phyloP scores from a whole-genome alignment of 2,113 vertebrate genomes.

The Caracal caracal region DNA sequence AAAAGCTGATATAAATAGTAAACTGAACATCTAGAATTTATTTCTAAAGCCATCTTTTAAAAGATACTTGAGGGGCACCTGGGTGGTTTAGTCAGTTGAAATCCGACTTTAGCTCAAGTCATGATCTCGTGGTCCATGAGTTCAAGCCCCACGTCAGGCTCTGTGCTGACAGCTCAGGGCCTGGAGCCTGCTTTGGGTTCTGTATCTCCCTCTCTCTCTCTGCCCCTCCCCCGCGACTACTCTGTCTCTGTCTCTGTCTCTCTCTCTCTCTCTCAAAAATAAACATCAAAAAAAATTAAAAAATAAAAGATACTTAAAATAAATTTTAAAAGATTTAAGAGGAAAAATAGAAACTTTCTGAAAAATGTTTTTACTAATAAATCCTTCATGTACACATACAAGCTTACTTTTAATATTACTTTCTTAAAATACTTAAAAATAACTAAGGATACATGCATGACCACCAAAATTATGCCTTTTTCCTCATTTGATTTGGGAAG shows the following conservation, averaged over 20 bases:
- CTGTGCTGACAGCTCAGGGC: too few species aligned
- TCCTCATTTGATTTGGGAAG: neutral
- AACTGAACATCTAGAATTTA: conserved; percentile 22
- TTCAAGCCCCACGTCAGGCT: too few species aligned
- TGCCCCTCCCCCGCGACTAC: too few species aligned
- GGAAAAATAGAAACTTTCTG: neutral
- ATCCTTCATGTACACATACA: neutral
- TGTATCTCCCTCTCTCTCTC: too few species aligned
- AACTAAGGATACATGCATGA: neutral
- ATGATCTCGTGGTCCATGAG: too few species aligned
- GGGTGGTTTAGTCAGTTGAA: too few species aligned
- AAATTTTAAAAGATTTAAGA: conserved; percentile 30
- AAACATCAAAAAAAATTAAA: neutral
- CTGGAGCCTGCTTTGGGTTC: too few species aligned
- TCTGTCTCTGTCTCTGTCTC: too few species aligned
- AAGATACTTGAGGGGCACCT: neutral
- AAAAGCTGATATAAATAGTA: conserved; percentile 3
- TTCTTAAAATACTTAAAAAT: conserved; percentile 2
- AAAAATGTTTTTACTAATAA: conserved; percentile 46
- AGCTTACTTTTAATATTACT: neutral
- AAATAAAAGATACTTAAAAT: conserved; percentile 36
- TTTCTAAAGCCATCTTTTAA: neutral
- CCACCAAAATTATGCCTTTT: neutral
- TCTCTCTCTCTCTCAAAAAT: too few species aligned
- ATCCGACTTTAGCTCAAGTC: too few species aligned